These are phyloP conservation scores for Panthera uncia DNA, from an alignment of 2,113 vertebrate species.

Conservation along the genomic window DNA sequence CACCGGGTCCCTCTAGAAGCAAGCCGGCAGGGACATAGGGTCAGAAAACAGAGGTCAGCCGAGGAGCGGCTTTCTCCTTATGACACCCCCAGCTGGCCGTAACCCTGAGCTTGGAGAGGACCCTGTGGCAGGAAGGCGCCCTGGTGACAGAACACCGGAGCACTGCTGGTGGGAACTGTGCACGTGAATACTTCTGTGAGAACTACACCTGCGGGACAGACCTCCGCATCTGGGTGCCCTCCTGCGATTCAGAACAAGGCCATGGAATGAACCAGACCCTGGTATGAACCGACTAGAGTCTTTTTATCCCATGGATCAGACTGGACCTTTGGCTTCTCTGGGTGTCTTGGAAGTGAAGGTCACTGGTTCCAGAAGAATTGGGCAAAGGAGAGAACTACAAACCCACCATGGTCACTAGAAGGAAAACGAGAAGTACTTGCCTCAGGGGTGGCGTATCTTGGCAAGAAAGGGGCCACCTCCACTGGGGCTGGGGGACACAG, in stretches of 20 bases:
- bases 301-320: neutral
- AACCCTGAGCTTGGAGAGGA: neutral
- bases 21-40: neutral
- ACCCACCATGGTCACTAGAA: neutral
- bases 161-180: neutral
- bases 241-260: neutral
- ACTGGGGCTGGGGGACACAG: neutral
- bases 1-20: neutral
- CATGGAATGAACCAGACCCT: neutral
- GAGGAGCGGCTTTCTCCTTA: neutral
- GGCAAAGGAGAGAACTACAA: neutral
- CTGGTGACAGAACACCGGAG: neutral
- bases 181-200: neutral
- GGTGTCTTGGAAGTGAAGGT: neutral
- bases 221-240: neutral
- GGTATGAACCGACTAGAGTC: neutral
- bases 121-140: neutral
- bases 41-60: neutral
- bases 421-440: neutral
- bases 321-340: neutral
- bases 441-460: neutral
- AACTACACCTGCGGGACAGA: neutral
- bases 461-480: neutral
- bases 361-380: neutral
- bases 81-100: neutral